Base-by-base conservation (phyloP, 2,113 vertebrate species). In the Pluvialis apricaria region DNA sequence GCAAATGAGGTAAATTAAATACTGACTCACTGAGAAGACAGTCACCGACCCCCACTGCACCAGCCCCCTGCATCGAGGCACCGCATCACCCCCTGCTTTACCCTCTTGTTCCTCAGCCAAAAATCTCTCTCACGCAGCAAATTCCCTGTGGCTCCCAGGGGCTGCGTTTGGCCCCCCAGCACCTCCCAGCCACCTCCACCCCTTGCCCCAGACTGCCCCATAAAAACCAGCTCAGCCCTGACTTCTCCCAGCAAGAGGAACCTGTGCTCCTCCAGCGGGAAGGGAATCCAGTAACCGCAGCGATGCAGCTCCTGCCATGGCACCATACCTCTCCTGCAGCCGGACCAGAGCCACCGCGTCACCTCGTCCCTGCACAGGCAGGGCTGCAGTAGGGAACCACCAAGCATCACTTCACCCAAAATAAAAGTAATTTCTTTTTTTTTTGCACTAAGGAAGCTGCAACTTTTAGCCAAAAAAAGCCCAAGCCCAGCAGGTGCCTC, bases 101-200 rank as follows among this genome's bases (percentile, higher is more conserved):
- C 24, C 5, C 15, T 4, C 14, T 2, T 9, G 7, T 45, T 60
- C 83, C 71, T n/a, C 64, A 4, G 65, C 66, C 60, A 14, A 7
- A 7, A 36, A 38, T 71, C 0, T 2, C 4, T 1, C 0, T 17
- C 60, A 9, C 1, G 5, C 90, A 38, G 45, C 38, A 40, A 6
- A 25, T 17, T 9, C 21, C 58, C 29, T 8, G 2, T 3, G 0
- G 52, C 52, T 54, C 73, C 61, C 54, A 1, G 28, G 22, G n/a
- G 3, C 13, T 17, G 36, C 12, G 0, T 36, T 36, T 45, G 68
- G n/a, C 36, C 28, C 44, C 36, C 2, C 26, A 8, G 16, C 6
- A 2, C 6, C 54, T 13, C 47, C 0, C 4, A 24, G 4, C 31
- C 28, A 13, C 2, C 2, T 3, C 2, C 17, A 2, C 8, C 4